These are phyloP conservation scores for Sialis fuliginosa DNA, from an alignment of 2,888 invertebrate genomes.

Conservation along the genomic window DNA sequence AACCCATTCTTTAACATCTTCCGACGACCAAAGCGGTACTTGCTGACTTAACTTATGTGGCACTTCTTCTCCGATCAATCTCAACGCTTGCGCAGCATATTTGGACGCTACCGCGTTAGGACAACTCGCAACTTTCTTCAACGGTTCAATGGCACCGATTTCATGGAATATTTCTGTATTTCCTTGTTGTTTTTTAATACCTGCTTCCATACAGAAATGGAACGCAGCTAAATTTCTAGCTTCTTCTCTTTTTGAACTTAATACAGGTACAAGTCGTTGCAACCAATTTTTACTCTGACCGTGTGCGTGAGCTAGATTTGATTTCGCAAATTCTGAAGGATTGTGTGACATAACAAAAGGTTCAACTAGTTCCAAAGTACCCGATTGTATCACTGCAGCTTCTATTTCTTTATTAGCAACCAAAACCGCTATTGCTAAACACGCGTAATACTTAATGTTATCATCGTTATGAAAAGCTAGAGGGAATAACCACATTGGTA, in stretches of 20 bases:
- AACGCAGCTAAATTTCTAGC: slow-evolving; percentile 94
- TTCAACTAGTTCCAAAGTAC: slow-evolving; percentile 91
- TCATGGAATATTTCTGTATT: slow-evolving; percentile 82
- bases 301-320: slow-evolving; percentile 81
- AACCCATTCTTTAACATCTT: slow-evolving; percentile 96
- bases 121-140: slow-evolving; percentile 92
- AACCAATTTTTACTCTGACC: slow-evolving; percentile 95
- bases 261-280: slow-evolving; percentile 76
- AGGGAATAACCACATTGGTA: slow-evolving; percentile 94
- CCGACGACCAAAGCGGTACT: slow-evolving; percentile 92
- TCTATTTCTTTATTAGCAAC: slow-evolving; percentile 97
- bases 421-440: slow-evolving; percentile 88
- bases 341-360: slow-evolving; percentile 91
- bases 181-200: slow-evolving; percentile 87
- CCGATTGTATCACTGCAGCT: slow-evolving; percentile 87
- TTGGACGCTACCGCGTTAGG: slow-evolving; percentile 96
- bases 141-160: slow-evolving; percentile 86
- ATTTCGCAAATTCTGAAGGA: slow-evolving; percentile 87
- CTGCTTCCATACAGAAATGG: slow-evolving; percentile 98
- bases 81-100: slow-evolving; percentile 83
- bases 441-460: slow-evolving; percentile 96
- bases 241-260: slow-evolving; percentile 88
- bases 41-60: slow-evolving; percentile 97
- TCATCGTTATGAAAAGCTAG: slow-evolving; percentile 93
- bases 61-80: slow-evolving; percentile 88